Conservation (phyloP, 2,113 vertebrate species). For the Grammomys surdaster region DNA sequence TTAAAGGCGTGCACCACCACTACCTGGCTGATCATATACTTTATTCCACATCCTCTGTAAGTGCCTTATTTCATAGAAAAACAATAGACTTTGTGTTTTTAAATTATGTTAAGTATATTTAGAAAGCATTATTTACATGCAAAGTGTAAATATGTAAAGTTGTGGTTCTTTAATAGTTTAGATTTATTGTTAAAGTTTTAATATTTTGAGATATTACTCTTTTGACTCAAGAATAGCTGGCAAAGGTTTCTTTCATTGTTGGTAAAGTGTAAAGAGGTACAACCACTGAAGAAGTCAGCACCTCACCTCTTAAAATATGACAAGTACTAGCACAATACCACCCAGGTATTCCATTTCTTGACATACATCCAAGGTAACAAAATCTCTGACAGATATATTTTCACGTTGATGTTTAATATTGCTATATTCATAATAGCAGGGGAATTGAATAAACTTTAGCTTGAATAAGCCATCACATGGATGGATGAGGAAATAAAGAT, state of each 20-base stretch:
- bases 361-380: background rate
- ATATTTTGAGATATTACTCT: background rate
- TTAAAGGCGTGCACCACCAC: no score
- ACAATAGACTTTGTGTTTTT: background rate
- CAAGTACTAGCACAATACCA: background rate
- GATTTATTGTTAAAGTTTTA: background rate
- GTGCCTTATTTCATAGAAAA: background rate
- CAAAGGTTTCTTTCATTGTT: background rate
- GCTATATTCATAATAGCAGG: background rate
- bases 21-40: background rate
- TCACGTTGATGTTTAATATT: background rate
- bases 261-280: background rate
- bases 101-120: background rate
- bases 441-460: background rate
- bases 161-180: background rate
- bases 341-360: no score
- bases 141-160: conserved; percentile 8
- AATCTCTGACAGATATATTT: background rate
- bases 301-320: background rate
- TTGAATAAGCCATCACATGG: background rate
- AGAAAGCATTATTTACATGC: conserved; percentile 42
- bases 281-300: background rate
- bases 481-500: background rate
- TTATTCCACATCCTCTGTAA: background rate
- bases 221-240: background rate